Evolutionary conservation across 2,797 vertebrate species (phyloP), one percentile per base, ranked within the genome.

Genomic region (Falco naumanni): DNA sequence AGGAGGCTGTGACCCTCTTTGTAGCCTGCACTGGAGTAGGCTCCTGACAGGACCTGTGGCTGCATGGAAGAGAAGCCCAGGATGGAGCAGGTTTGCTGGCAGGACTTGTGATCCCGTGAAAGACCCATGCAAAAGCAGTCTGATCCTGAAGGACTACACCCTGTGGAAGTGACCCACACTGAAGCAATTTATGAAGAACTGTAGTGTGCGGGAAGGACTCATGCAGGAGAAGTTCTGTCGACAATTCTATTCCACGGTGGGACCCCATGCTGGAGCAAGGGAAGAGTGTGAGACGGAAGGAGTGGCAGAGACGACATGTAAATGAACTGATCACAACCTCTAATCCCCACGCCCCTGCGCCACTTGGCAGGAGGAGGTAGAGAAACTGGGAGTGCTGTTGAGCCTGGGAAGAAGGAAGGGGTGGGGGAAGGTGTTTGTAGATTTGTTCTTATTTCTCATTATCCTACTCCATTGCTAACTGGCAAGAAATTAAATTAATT

Each of bases 291-390:
- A 43, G 10, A 16, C 34, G 21, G 20, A 79, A 72, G 31, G 16
- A 80, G 18, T 0, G 0, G 10, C 14, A 65, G 41, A 33, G 14
- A n/a, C 2, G 2, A n/a, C 2, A 2, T 12, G 2, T 15, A 11
- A 11, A 75, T 13, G 33, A 29, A 75, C 39, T 63, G 33, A 59
- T 11, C 4, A 2, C 39, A 72, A 19, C 0, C 6, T 12, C 50
- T 9, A 19, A 33, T 69, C 64, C 41, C 31, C 0, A 0, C 39
- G 6, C 50, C 57, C 25, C 13, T 7, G 2, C 0, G 0, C 10
- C 21, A 11, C n/a, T 43, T 2, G 0, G 12, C 17, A 7, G 22
- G 11, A 68, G 21, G 14, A 63, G 54, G 45, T 21, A 71, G 19
- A 87, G 45, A 87, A 86, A 69, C 4, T 2, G 13, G 6, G 10